A percentile compares a stretch with the other conserved stretches of the same genome.
phyloP scores from a whole-genome alignment of 2,113 vertebrate genomes.

The Sciurus niger region DNA sequence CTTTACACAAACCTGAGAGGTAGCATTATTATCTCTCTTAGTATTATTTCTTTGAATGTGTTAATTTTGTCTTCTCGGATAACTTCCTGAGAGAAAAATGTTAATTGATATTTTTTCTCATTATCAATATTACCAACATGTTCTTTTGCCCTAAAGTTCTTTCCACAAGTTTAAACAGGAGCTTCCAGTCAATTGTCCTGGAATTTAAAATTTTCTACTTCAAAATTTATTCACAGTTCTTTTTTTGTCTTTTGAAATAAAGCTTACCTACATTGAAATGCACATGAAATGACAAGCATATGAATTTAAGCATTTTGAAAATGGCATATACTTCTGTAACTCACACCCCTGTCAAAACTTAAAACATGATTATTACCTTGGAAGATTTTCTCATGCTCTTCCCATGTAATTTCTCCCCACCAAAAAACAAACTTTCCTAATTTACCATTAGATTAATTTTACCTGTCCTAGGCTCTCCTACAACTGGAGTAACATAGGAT shows the following conservation, averaged over 20 bases:
- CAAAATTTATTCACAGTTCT: not conserved
- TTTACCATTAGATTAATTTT: not conserved
- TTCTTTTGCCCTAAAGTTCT: not conserved
- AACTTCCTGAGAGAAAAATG: not conserved
- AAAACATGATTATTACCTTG: not conserved
- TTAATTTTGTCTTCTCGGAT: not conserved
- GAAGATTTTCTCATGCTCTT: not conserved
- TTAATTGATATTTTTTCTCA: not conserved
- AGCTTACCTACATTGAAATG: slow-evolving; percentile 7
- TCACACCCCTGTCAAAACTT: not conserved
- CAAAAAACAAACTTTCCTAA: not conserved
- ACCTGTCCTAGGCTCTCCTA: not conserved
- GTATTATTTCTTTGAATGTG: not conserved
- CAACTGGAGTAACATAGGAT: not conserved
- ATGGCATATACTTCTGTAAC: not conserved
- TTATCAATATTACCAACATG: not conserved
- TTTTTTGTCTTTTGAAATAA: not conserved
- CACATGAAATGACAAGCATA: not conserved
- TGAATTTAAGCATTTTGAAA: slow-evolving; percentile 15
- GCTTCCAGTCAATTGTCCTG: not conserved
- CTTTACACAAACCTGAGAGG: not conserved
- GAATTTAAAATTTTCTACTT: not conserved
- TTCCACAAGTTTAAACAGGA: not conserved
- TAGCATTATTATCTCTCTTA: not conserved
- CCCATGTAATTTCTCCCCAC: not conserved